These are phyloP conservation scores for Hemiprocne comata DNA, from an alignment of 2,113 vertebrate genomes.

Conservation along the genomic window DNA sequence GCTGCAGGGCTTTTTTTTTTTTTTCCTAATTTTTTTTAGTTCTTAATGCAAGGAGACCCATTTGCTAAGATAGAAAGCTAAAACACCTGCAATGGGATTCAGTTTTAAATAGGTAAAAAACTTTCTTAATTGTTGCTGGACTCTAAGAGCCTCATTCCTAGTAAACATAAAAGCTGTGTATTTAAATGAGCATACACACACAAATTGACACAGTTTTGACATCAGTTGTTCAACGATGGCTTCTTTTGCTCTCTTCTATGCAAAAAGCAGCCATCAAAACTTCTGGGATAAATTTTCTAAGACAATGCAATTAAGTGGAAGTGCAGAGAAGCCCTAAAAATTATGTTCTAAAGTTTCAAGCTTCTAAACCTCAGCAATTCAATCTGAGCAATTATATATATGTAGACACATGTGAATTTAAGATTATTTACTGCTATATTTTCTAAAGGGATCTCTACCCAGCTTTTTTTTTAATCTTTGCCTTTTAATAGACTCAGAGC, in stretches of 20 bases:
- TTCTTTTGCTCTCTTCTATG: neutral
- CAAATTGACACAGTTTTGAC: neutral
- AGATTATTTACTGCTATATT: neutral
- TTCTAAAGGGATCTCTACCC: neutral
- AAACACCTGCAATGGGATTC: neutral
- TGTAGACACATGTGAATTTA: neutral
- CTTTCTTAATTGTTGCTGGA: neutral
- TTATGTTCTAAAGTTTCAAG: neutral
- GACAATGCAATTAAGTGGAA: neutral
- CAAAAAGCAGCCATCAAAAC: neutral
- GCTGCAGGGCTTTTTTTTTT: neutral
- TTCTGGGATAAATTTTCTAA: neutral
- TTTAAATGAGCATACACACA: neutral
- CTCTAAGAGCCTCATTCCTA: neutral
- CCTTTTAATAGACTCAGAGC: neutral
- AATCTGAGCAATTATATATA: neutral
- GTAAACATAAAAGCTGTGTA: neutral
- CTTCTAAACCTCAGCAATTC: neutral
- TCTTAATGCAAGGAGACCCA: neutral
- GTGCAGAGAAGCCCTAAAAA: neutral
- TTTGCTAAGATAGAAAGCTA: neutral
- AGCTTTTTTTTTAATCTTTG: neutral
- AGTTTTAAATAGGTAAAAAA: neutral
- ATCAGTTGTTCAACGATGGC: neutral
- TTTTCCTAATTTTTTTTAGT: neutral